Base-by-base conservation (phyloP, 2,797 vertebrate species). In the Epinephelus malabaricus region DNA sequence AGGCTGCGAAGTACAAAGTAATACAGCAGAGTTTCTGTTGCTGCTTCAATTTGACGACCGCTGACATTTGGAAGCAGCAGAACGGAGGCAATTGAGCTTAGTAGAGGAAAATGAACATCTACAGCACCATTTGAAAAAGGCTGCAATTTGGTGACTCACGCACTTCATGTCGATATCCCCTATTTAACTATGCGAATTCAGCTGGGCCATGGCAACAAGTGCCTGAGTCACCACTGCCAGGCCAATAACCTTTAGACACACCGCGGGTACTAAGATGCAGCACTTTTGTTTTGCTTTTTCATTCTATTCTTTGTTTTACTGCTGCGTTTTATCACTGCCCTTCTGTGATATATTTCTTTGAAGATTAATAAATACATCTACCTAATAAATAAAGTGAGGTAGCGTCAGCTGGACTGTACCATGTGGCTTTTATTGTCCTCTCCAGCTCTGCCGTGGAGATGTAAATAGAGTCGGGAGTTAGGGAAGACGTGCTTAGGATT, bases 121-220 rank as follows among this genome's bases (percentile, higher is more conserved):
- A 77, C 75, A 53, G 78, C 77, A 51, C 18, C 72, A 34, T 86
- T 54, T 82, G 64, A 81, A 88, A 89, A 89, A 85, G 81, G 78
- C 87, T 82, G 77, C 80, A 86, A 89, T 91, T 91, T 91, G 87
- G 86, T 94, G 91, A 93, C 83, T 92, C 92, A 92, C 15, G 2
- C 84, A 49, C 81, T 88, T 86, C 65, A 70, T 58, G 81, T 87
- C 50, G 56, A 90, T 88, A 85, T 89, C 82, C 83, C 83, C 86
- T 82, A 86, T 90, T 89, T 89, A 85, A 89, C 83, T 71, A 56
- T 62, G 73, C 56, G 76, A 73, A 89, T 86, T 89, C 78, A 81
- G 78, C 78, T 59, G 47, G 83, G 58, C 86, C 78, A 56, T 76
- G 69, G 86, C 85, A 88, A 91, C 89, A 89, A 87, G 88, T 75